Conservation (phyloP, 2,888 invertebrate genomes). For the Phytoseiulus persimilis region DNA sequence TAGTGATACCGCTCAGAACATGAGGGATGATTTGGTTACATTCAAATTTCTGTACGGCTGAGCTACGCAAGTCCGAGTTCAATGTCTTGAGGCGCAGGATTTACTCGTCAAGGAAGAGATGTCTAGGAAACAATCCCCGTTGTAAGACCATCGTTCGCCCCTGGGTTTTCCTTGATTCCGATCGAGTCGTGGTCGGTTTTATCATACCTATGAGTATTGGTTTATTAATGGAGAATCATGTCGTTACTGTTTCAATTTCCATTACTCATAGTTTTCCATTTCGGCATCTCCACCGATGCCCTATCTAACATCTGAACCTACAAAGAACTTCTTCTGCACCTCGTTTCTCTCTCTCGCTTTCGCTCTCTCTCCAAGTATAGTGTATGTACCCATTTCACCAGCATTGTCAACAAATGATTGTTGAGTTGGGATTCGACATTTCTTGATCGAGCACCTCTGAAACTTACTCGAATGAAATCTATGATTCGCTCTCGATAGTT, state of each 20-base stretch:
- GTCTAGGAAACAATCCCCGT: not conserved
- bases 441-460: not conserved
- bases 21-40: not conserved
- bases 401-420: slow-evolving; percentile 22
- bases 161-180: not conserved
- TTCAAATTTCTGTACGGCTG: not conserved
- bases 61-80: not conserved
- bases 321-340: not conserved
- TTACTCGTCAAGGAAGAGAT: not conserved
- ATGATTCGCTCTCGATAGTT: not conserved
- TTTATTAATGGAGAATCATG: not conserved
- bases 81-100: not conserved
- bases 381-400: slow-evolving; percentile 38
- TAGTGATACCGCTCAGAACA: not conserved
- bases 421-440: not conserved
- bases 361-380: not conserved
- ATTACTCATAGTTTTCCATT: not conserved
- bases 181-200: not conserved
- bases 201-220: not conserved
- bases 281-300: not conserved
- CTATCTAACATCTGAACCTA: not conserved
- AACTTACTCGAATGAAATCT: not conserved
- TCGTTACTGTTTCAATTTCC: not conserved
- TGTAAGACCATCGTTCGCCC: not conserved
- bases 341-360: not conserved